phyloP scores from a whole-genome alignment of 2,888 invertebrate genomes.

The Rotaria macrura region DNA sequence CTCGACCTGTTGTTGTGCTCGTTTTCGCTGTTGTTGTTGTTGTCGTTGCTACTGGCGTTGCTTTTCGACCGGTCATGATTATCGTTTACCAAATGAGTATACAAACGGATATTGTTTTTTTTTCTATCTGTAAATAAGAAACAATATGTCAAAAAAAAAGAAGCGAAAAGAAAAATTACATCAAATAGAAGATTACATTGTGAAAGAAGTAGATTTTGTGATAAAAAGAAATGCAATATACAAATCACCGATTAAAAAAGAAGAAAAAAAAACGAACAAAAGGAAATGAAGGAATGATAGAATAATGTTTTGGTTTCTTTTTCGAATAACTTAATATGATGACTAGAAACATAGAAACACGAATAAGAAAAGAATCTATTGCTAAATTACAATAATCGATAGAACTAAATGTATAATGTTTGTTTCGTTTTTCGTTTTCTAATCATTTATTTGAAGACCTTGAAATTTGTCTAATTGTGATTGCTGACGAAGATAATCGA shows the following conservation, averaged over 20 bases:
- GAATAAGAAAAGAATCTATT: conserved; percentile 8
- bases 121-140: neutral
- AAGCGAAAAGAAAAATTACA: neutral
- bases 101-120: too few species aligned
- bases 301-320: neutral
- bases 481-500: neutral
- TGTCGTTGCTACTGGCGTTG: neutral
- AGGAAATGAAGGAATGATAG: neutral
- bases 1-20: neutral
- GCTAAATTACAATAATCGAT: neutral
- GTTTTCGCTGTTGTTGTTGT: neutral
- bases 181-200: neutral
- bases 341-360: neutral
- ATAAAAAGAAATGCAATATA: conserved; percentile 5
- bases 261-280: neutral
- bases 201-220: neutral
- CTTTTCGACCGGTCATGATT: conserved; percentile 3
- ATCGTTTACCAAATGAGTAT: neutral
- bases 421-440: neutral
- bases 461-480: neutral
- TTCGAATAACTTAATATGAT: neutral
- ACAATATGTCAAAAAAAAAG: neutral
- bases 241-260: neutral
- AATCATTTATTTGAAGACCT: neutral
- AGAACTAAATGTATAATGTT: neutral